Base-by-base conservation (phyloP, 2,888 invertebrate genomes). In the Chromoteleia sp. region DNA sequence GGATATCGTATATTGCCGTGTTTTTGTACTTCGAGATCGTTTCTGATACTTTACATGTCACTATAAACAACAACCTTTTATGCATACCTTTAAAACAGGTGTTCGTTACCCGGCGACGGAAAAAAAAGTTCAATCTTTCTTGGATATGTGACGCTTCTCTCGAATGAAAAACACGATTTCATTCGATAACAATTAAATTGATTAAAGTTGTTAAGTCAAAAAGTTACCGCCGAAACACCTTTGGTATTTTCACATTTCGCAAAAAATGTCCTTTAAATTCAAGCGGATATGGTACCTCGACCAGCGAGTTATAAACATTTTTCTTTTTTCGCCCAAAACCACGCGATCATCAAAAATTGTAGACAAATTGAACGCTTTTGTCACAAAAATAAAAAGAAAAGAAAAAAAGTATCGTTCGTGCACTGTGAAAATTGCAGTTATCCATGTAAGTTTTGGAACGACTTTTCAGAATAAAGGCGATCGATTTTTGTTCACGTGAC, bases 271-370 rank as follows among this genome's bases (percentile, higher is more conserved):
- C 21, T 6, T 36, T 36, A 12, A 33, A 15, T 56, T 45, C n/a
- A 41, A 61, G 41, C 41, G 17, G 29, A 39, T 52, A 21, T 30
- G 52, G 6, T 52, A 67, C 29, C 65, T 67, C 70, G 70, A 25
- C 70, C 70, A 70, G 70, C 70, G 70, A 70, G 70, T 58, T 36
- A 30, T 19, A 39, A 67, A 30, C n/a, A 0, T 8, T 19, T 41
- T 29, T 2, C 7, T 21, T 50, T 48, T 56, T 4, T 39, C n/a
- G 2, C 50, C 7, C 29, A 52, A 15, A 52, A 15, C 52, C 65
- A 52, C 65, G 52, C 17, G 36, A 50, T 4, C 1, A 12, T 61
- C 17, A 48, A 19, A 50, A 50, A 12, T 50, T 5, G 2, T 5
- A 33, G 39, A 33, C 8, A 8, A 33, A 33, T 25, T 25, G 3